Evolutionary conservation across 2,113 vertebrate species (phyloP).

Genomic region (Thalassoma bifasciatum): DNA sequence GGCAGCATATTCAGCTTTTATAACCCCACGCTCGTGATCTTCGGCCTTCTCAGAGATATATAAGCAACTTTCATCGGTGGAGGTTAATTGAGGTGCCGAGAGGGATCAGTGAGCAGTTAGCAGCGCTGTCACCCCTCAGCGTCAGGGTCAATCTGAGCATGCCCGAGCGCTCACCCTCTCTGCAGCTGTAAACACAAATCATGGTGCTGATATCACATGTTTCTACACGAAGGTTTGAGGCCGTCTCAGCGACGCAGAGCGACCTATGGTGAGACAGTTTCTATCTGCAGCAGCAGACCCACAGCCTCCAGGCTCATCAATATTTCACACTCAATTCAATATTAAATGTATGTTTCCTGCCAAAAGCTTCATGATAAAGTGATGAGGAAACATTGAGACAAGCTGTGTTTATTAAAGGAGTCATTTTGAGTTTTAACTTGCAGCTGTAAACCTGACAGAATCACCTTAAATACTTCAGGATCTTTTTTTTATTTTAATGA

Average conservation of each 20-base stretch:
- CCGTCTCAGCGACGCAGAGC: neutral
- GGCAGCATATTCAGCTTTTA: neutral
- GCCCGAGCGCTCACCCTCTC: neutral
- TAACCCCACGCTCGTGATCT: neutral
- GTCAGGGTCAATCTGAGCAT: neutral
- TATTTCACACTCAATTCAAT: slow-evolving; percentile 50
- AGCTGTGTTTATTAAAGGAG: neutral
- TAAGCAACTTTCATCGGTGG: neutral
- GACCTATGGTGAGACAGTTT: neutral
- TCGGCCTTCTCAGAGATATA: slow-evolving; percentile 5
- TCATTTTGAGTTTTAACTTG: neutral
- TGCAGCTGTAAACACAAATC: slow-evolving; percentile 13
- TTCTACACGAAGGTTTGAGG: neutral
- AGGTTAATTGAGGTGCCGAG: slow-evolving; percentile 51
- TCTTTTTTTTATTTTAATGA: no score
- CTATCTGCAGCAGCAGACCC: slow-evolving; percentile 38
- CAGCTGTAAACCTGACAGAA: no score
- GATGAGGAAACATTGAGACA: slow-evolving; percentile 6
- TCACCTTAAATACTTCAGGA: no score
- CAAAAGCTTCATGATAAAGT: slow-evolving; percentile 16
- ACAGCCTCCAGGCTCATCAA: slow-evolving; percentile 46
- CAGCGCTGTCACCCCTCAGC: neutral
- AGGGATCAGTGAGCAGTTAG: neutral
- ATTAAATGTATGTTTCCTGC: slow-evolving; percentile 44
- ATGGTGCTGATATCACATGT: neutral